These are phyloP conservation scores for Malaclemys terrapin DNA, from an alignment of 2,113 vertebrate species.

Conservation along the genomic window DNA sequence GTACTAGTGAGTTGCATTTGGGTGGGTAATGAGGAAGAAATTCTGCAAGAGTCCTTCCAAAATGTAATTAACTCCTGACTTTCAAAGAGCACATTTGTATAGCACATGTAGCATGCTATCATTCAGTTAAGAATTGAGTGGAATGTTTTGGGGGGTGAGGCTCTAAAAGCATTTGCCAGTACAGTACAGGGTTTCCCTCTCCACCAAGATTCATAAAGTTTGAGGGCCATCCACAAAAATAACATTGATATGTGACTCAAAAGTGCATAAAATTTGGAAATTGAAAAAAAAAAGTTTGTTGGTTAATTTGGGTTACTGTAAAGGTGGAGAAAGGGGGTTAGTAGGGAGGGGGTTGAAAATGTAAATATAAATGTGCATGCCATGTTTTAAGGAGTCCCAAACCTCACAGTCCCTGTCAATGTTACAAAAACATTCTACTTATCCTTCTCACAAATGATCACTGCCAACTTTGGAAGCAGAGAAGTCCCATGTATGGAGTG, in stretches of 20 bases:
- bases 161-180: neutral
- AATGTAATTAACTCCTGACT: neutral
- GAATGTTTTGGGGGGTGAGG: neutral
- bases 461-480: neutral
- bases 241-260: slow-evolving; percentile 11
- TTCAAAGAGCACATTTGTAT: neutral
- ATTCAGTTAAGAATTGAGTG: neutral
- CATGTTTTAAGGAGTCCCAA: neutral
- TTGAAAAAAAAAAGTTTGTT: neutral
- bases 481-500: neutral
- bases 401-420: neutral
- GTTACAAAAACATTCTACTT: neutral
- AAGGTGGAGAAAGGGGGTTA: neutral
- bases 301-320: neutral
- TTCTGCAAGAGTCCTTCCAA: neutral
- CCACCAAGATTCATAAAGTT: neutral
- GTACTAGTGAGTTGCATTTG: neutral
- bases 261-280: neutral
- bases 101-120: neutral
- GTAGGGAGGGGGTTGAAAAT: neutral
- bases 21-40: neutral
- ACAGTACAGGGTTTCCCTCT: neutral
- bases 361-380: rapidly evolving
- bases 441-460: neutral
- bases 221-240: neutral